Conservation (phyloP, 1,140 invertebrate genomes). For the Zelostemma sp. region DNA sequence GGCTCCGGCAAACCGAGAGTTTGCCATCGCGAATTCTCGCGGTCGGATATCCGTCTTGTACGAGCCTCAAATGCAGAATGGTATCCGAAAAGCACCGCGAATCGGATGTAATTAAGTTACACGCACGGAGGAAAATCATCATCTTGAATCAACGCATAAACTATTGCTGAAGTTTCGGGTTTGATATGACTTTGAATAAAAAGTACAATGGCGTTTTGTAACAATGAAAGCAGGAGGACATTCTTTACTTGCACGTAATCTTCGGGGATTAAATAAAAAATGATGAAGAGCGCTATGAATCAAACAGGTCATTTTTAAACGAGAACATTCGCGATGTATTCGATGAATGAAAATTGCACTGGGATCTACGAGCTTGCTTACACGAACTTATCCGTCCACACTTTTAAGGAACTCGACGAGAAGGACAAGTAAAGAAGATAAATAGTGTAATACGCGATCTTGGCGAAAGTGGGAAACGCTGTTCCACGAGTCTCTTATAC, state of each 20-base stretch:
- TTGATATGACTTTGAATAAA: too few species aligned
- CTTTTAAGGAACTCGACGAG: slow-evolving; percentile 25
- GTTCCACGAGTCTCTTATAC: slow-evolving; percentile 46
- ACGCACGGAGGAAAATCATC: too few species aligned
- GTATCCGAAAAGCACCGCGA: slow-evolving; percentile 4
- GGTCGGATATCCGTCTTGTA: slow-evolving; percentile 13
- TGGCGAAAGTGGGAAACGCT: slow-evolving; percentile 49
- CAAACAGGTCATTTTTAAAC: background rate
- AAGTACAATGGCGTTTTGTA: too few species aligned
- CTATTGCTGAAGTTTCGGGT: too few species aligned
- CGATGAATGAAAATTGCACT: slow-evolving; percentile 46
- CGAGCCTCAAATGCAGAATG: background rate
- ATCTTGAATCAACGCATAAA: too few species aligned
- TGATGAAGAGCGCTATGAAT: background rate
- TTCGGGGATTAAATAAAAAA: background rate
- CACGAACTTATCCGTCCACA: background rate
- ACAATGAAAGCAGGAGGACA: too few species aligned
- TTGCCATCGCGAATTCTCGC: slow-evolving; percentile 37
- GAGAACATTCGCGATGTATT: slow-evolving; percentile 47
- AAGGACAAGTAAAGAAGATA: slow-evolving; percentile 47
- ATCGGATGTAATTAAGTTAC: slow-evolving; percentile 10
- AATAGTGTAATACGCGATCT: slow-evolving; percentile 47
- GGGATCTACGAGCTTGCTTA: slow-evolving; percentile 36
- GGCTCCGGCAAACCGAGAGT: slow-evolving; percentile 26
- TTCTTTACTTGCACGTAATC: too few species aligned